phyloP scores from a whole-genome alignment of 2,797 vertebrate species.

The Poeciliopsis turneri region DNA sequence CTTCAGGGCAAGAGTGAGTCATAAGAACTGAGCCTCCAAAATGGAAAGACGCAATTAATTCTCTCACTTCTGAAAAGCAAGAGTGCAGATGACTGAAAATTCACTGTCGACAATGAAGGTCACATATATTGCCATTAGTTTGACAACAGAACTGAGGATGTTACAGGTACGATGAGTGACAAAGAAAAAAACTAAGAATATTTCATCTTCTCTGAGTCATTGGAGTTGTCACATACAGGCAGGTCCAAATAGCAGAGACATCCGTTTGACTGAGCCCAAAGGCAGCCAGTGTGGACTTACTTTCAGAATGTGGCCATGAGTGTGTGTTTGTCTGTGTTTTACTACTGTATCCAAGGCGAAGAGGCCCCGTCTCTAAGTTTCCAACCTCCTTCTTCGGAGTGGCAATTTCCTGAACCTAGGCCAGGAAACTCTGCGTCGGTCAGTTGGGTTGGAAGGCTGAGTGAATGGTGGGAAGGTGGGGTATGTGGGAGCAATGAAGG shows the following conservation, averaged over 20 bases:
- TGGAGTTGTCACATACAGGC: slow-evolving; percentile 46
- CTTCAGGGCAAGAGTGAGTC: slow-evolving; percentile 70
- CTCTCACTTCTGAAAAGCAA: background rate
- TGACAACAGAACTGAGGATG: background rate
- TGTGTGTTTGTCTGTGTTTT: slow-evolving; percentile 90
- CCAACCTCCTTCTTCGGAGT: slow-evolving; percentile 87
- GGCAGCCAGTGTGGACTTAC: slow-evolving; percentile 63
- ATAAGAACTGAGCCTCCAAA: slow-evolving; percentile 37
- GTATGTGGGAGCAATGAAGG: slow-evolving; percentile 58
- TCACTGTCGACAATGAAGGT: background rate
- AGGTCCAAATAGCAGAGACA: slow-evolving; percentile 48
- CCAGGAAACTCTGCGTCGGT: slow-evolving; percentile 97
- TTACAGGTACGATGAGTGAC: background rate
- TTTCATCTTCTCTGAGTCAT: background rate
- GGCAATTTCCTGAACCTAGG: slow-evolving; percentile 95
- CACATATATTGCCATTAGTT: background rate
- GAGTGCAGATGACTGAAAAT: background rate
- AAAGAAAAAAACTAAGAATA: background rate
- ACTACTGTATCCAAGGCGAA: slow-evolving; percentile 95
- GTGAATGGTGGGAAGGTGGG: slow-evolving; percentile 90
- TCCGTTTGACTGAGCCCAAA: slow-evolving; percentile 64
- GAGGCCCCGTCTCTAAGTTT: slow-evolving; percentile 89
- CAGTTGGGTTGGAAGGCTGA: slow-evolving; percentile 76
- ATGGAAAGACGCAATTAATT: slow-evolving; percentile 32
- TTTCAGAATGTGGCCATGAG: slow-evolving; percentile 62